Percentiles rank a stretch among this genome's conserved stretches.
phyloP scores from a whole-genome alignment of 2,888 invertebrate species.

The Ectobius pallidus region DNA sequence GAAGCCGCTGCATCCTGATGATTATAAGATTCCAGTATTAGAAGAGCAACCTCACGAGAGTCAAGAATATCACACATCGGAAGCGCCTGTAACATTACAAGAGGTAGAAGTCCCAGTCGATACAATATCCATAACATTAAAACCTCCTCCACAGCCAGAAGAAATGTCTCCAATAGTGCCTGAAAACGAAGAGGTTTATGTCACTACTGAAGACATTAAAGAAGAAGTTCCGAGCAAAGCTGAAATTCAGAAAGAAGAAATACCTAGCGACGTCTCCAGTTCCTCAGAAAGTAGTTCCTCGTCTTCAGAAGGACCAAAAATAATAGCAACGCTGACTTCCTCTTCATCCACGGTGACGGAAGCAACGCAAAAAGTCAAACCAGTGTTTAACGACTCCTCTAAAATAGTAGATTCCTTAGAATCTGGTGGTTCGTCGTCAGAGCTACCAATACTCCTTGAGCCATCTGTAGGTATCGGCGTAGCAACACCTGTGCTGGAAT shows the following conservation, averaged over 20 bases:
- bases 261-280: neutral
- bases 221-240: conserved; percentile 44
- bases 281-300: neutral
- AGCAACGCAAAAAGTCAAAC: conserved; percentile 19
- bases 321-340: conserved; percentile 30
- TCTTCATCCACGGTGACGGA: conserved; percentile 37
- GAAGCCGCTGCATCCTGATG: conserved; percentile 42
- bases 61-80: neutral
- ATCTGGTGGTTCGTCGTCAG: neutral
- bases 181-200: conserved; percentile 39
- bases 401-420: neutral
- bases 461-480: conserved; percentile 45
- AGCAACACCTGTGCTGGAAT: conserved; percentile 53
- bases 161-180: conserved; percentile 32
- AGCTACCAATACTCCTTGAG: conserved; percentile 36
- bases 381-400: conserved; percentile 1
- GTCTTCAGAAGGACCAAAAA: conserved; percentile 26
- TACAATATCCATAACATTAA: conserved; percentile 40
- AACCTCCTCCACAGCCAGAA: conserved; percentile 42
- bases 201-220: conserved; percentile 42
- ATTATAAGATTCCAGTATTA: neutral
- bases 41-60: neutral
- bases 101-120: conserved; percentile 51
- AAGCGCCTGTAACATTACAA: conserved; percentile 49
- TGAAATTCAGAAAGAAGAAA: conserved; percentile 52